Base-by-base conservation (phyloP, 37 sponge, comb jelly and placozoan species). In the Lycopodina hypogea region DNA sequence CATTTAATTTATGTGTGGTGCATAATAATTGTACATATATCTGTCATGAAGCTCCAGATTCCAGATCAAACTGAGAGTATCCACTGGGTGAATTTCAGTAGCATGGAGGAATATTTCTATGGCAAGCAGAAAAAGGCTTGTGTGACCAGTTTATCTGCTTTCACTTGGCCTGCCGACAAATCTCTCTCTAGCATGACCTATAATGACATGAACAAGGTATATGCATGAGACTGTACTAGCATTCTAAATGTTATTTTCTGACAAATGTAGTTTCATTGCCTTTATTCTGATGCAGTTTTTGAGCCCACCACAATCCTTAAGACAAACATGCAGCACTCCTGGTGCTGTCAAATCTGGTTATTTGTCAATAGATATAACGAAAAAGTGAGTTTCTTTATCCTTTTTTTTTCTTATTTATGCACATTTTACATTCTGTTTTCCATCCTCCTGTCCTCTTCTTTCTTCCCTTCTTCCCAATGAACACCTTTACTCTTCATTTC, bases 321-420 rank as follows among this genome's bases (percentile, higher is more conserved):
- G 94, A 32, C 88, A 84, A 63, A 88, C 94, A 29, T 93, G 94
- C 65, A 86, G 92, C 63, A 90, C 90, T 58, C 94, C 94, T 26
- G 85, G 86, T 17, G 50, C 87, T 19, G 94, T 93, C 2, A 53
- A 74, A 22, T 41, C 83, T 15, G 84, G 87, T 21, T 70, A 70
- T 42, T 39, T 74, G 17, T 17, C 4, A 9, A 32, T 32, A 11
- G 35, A 65, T 32, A 32, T 34, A 32, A 30, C 66, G 34, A 65
- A 65, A 32, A 30, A 17, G 66, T 65, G 30, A 65, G 66, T 33
- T 28, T 22, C n/a, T n/a, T n/a, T n/a, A n/a, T n/a, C n/a, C n/a
- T n/a, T n/a, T n/a, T n/a, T n/a, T n/a, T n/a, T n/a, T n/a, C n/a
- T n/a, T n/a, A n/a, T n/a, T n/a, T n/a, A n/a, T n/a, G n/a, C n/a